These are phyloP conservation scores for Noctua fimbriata DNA, from an alignment of 2,888 invertebrate species.

Conservation along the genomic window DNA sequence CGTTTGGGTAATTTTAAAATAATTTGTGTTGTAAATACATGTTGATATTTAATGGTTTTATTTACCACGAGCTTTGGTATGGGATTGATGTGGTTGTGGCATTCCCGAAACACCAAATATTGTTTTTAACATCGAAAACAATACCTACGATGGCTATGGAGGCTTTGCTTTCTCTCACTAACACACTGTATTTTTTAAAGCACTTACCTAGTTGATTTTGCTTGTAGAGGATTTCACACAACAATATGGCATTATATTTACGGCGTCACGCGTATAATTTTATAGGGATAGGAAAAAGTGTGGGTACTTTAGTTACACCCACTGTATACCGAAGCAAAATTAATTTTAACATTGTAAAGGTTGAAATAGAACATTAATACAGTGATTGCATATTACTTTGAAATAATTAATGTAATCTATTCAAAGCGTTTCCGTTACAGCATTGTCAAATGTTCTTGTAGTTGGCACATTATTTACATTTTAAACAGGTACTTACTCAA, in stretches of 20 bases:
- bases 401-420: background rate
- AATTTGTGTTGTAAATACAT: background rate
- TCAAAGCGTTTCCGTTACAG: background rate
- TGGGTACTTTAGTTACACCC: background rate
- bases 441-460: background rate
- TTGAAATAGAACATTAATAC: background rate
- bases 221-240: background rate
- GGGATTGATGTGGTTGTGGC: background rate
- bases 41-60: background rate
- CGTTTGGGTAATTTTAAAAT: background rate
- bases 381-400: background rate
- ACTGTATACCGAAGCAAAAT: background rate
- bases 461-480: background rate
- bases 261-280: constrained; percentile 27
- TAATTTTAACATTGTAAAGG: background rate
- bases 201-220: background rate
- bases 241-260: constrained; percentile 14
- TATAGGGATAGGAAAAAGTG: constrained; percentile 8
- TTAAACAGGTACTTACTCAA: background rate
- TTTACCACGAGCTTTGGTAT: background rate
- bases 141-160: background rate
- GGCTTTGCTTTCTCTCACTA: background rate
- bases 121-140: background rate
- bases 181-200: background rate
- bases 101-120: background rate